Evolutionary conservation across 2,113 vertebrate genomes (phyloP).

Genomic region (Gasterosteus nipponicus): DNA sequence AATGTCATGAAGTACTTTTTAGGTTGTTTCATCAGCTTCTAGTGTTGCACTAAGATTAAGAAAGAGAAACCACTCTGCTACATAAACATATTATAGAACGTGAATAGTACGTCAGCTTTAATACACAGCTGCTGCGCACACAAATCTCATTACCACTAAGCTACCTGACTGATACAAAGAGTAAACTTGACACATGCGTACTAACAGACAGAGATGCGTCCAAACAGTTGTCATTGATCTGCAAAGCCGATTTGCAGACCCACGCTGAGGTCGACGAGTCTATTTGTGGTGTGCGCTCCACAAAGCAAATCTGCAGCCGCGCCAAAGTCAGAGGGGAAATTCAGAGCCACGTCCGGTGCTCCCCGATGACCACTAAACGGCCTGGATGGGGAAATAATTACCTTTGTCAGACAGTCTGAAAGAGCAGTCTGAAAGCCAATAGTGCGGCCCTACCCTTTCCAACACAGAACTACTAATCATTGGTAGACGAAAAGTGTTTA

Average conservation of each 20-base stretch:
- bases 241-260: slow-evolving; percentile 21
- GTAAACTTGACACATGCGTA: slow-evolving; percentile 11
- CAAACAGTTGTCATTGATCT: slow-evolving; percentile 15
- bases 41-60: not conserved
- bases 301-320: slow-evolving; percentile 52
- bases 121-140: not conserved
- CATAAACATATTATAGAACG: not conserved
- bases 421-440: slow-evolving; percentile 15
- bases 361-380: slow-evolving; percentile 67
- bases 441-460: slow-evolving; percentile 31
- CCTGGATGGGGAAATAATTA: slow-evolving; percentile 71
- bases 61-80: not conserved
- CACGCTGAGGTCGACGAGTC: slow-evolving; percentile 11
- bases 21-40: not conserved
- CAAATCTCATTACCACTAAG: not conserved
- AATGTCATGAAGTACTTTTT: not conserved
- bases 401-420: slow-evolving; percentile 64
- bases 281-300: slow-evolving; percentile 44
- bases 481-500: not conserved
- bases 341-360: slow-evolving; percentile 49
- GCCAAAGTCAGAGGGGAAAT: slow-evolving; percentile 65
- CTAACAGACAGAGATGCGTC: not conserved
- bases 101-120: not conserved
- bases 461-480: not conserved
- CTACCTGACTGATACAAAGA: not conserved